A percentile compares a stretch with the other conserved stretches of the same genome.
These are phyloP conservation scores for Tetrao urogallus DNA, from an alignment of 2,113 vertebrate genomes.

Conservation along the genomic window DNA sequence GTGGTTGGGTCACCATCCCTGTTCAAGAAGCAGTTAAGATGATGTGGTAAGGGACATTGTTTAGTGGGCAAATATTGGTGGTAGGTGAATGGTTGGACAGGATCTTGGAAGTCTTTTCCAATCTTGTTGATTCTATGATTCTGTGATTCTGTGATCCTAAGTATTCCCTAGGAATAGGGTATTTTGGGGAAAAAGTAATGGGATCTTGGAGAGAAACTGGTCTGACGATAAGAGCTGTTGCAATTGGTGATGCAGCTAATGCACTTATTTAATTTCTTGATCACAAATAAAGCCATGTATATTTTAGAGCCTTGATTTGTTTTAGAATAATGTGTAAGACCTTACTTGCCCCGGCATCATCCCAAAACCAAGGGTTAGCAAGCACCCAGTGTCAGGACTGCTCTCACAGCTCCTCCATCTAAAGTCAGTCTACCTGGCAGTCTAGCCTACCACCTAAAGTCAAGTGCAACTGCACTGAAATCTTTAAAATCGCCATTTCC, in stretches of 20 bases:
- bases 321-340: neutral
- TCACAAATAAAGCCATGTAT: neutral
- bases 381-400: rapidly evolving
- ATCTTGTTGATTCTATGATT: no score
- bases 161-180: no score
- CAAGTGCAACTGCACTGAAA: neutral
- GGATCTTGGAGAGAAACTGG: neutral
- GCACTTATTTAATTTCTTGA: neutral
- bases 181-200: rapidly evolving
- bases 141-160: neutral
- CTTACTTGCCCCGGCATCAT: neutral
- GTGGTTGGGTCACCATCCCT: no score
- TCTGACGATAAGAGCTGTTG: neutral
- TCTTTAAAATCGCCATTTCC: neutral
- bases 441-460: neutral
- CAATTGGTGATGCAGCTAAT: neutral
- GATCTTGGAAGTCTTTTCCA: no score
- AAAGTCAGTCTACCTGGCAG: no score
- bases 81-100: no score
- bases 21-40: no score
- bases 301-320: neutral
- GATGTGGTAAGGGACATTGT: no score
- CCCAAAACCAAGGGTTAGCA: rapidly evolving
- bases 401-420: neutral
- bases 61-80: no score